Evolutionary conservation across 1,140 invertebrate species (phyloP), one percentile per base, ranked within the genome.

Genomic region (Venustaconcha ellipsiformis): DNA sequence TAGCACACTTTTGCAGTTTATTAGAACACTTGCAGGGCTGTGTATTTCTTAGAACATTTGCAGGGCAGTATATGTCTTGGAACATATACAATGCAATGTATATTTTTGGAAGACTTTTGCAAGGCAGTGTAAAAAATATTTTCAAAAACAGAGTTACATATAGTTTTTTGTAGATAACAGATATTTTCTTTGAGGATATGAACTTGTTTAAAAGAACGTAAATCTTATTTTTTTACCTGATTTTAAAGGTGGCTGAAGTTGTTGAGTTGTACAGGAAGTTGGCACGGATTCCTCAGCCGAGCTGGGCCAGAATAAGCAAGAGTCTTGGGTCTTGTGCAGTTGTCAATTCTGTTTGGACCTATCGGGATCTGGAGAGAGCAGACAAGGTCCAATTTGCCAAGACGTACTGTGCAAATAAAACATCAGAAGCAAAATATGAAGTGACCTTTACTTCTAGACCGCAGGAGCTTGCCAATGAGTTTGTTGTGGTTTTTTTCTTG

Each of bases 291-390:
- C 76, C 82, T 56, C 67, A 70, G 37, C 68, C 76, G 56, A 76
- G 56, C 26, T 26, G 56, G 26, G 83, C 59, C 14, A 57, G 62
- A 14, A 64, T 84, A 18, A 64, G 64, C 17, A 56, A 20, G 48
- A 60, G 67, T 60, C 55, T n/a, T 26, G 67, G 69, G 68, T 65
- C 57, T 8, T 60, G 63, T 23, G 63, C 64, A n/a, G 15, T 73
- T 17, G 48, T 78, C 15, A 67, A 81, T 17, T 76, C 82, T 23
- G 69, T 74, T 26, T 83, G 80, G 76, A 76, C 80, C n/a, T 84
- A 87, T 67, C 70, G 84, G 14, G 84, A 86, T 68, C 57, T 87
- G 5, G 86, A 87, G 17, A 76, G 83, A 23, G 78, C 73, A 59
- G 84, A 86, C 66, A 83, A 84, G 62, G 72, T 80, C 56, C 79